Evolutionary conservation across 2,797 vertebrate genomes (phyloP).

Genomic region (Aplochiton taeniatus): DNA sequence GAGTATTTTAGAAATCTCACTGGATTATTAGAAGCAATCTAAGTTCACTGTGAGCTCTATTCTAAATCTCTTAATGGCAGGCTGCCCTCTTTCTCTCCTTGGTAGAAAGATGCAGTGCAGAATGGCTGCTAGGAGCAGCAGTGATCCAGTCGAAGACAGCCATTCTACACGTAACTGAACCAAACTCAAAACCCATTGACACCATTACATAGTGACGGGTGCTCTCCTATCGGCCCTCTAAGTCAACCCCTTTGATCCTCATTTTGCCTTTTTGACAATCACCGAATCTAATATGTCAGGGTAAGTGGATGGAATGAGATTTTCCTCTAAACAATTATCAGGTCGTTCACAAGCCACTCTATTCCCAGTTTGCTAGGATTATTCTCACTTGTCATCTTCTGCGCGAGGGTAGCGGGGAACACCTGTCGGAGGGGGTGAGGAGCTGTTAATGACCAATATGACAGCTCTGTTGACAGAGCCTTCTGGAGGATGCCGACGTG

Average conservation of each 20-base stretch:
- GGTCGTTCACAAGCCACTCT: constrained; percentile 30
- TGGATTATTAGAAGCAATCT: too few relatives aligned
- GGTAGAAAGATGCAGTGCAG: constrained; percentile 44
- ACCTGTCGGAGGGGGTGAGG: constrained; percentile 48
- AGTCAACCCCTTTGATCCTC: background rate
- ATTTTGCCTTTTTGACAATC: background rate
- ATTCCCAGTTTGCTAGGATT: constrained; percentile 49
- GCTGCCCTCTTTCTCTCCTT: constrained; percentile 1
- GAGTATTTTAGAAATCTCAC: too few relatives aligned
- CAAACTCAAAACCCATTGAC: background rate
- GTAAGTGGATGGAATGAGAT: too few relatives aligned
- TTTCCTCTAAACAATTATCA: too few relatives aligned
- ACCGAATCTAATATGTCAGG: too few relatives aligned
- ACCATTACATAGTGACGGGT: background rate
- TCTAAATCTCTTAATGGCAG: constrained; percentile 30
- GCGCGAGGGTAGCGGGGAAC: constrained; percentile 42
- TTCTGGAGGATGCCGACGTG: constrained; percentile 62
- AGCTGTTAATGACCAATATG: constrained; percentile 57
- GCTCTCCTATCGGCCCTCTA: background rate
- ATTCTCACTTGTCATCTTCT: constrained; percentile 62
- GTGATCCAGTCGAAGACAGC: constrained; percentile 45
- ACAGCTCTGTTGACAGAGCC: constrained; percentile 59
- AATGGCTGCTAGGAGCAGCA: constrained; percentile 49
- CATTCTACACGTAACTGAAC: constrained; percentile 31
- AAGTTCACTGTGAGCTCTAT: too few relatives aligned